phyloP scores from a whole-genome alignment of 2,113 vertebrate species.

The human (Homo sapiens) region GRCh38 chr2:123566501-123567000 shows the following conservation, averaged over 20 bases:
- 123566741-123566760: neutral
- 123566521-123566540: too few relatives aligned
- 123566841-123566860: neutral
- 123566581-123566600: too few relatives aligned
- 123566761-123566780: neutral
- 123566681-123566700: neutral
- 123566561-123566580: too few relatives aligned
- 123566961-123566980: neutral
- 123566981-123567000: neutral
- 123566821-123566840: neutral
- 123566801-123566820: too few relatives aligned
- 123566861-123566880: neutral
- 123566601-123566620: too few relatives aligned
- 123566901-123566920: neutral
- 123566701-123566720: neutral
- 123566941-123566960: neutral
- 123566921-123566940: neutral
- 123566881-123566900: neutral
- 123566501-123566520: too few relatives aligned
- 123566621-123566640: neutral
- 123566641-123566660: neutral
- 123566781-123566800: neutral
- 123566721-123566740: too few relatives aligned
- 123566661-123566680: rapidly evolving
- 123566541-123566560: too few relatives aligned